phyloP scores from a whole-genome alignment of 2,113 vertebrate genomes.

The Limanda limanda region DNA sequence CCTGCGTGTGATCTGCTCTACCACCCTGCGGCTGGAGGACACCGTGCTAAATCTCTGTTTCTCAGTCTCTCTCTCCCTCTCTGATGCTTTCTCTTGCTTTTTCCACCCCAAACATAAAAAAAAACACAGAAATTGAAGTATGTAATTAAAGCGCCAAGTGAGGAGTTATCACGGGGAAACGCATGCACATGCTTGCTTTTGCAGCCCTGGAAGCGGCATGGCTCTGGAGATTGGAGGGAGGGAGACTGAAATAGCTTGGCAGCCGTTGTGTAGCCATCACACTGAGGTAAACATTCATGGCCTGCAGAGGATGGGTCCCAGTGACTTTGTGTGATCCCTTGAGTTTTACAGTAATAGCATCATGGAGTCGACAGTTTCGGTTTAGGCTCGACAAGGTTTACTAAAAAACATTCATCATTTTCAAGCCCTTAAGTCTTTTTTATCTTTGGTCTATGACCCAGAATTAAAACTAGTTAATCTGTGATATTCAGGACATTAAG shows the following conservation, averaged over 20 bases:
- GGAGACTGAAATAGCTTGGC: background rate
- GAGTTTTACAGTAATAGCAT: background rate
- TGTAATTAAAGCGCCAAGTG: slow-evolving; percentile 18
- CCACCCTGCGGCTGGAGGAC: slow-evolving; percentile 51
- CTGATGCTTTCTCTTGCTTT: slow-evolving; percentile 5
- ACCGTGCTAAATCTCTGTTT: slow-evolving; percentile 54
- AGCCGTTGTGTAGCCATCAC: background rate
- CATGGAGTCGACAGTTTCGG: background rate
- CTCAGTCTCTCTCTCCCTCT: slow-evolving; percentile 44
- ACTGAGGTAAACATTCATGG: background rate
- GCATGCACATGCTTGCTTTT: background rate
- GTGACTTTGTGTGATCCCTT: background rate
- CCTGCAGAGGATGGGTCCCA: background rate
- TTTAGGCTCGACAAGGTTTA: background rate
- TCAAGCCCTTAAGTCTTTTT: no score
- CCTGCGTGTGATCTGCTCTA: slow-evolving; percentile 58
- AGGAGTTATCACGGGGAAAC: slow-evolving; percentile 29
- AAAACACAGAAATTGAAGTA: slow-evolving; percentile 23
- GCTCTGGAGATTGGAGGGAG: background rate
- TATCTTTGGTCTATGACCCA: no score
- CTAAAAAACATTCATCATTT: background rate
- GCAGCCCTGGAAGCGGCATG: background rate
- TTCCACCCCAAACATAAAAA: background rate
- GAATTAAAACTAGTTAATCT: no score
- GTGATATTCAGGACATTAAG: no score